phyloP scores from a whole-genome alignment of 2,888 invertebrate species.

The Psococerastis gibbosa region DNA sequence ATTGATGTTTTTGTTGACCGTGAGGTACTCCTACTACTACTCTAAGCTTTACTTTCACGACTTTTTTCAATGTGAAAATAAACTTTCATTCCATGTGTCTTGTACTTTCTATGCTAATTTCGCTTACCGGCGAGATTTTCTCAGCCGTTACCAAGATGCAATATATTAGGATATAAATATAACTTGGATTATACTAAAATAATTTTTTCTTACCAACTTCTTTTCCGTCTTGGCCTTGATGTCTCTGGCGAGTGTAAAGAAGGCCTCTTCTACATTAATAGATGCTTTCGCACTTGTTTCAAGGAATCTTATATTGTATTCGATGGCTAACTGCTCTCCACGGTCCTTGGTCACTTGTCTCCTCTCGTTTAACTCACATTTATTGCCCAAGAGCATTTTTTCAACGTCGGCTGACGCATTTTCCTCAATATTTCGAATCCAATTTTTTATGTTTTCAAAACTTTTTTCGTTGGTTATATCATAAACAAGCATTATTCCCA shows the following conservation, averaged over 20 bases:
- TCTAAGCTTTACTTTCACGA: too few relatives aligned
- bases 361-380: slow-evolving; percentile 93
- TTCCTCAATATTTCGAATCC: slow-evolving; percentile 98
- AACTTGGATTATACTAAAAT: too few relatives aligned
- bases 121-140: too few relatives aligned
- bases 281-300: slow-evolving; percentile 98
- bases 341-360: slow-evolving; percentile 83
- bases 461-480: slow-evolving; percentile 99
- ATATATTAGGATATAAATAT: too few relatives aligned
- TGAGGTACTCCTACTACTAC: too few relatives aligned
- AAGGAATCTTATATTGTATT: slow-evolving; percentile 97
- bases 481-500: slow-evolving; percentile 99
- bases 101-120: too few relatives aligned
- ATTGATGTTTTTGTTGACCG: too few relatives aligned
- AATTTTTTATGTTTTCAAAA: slow-evolving; percentile 97
- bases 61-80: too few relatives aligned
- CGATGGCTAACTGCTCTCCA: slow-evolving; percentile 91
- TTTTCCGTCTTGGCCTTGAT: slow-evolving; percentile 97
- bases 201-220: slow-evolving; percentile 59
- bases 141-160: too few relatives aligned
- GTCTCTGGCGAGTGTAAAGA: slow-evolving; percentile 91
- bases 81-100: too few relatives aligned
- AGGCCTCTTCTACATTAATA: slow-evolving; percentile 94
- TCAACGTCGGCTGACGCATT: slow-evolving; percentile 98
- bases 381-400: slow-evolving; percentile 97